Conservation (phyloP, 2,113 vertebrate species). For the Phoxinus phoxinus region DNA sequence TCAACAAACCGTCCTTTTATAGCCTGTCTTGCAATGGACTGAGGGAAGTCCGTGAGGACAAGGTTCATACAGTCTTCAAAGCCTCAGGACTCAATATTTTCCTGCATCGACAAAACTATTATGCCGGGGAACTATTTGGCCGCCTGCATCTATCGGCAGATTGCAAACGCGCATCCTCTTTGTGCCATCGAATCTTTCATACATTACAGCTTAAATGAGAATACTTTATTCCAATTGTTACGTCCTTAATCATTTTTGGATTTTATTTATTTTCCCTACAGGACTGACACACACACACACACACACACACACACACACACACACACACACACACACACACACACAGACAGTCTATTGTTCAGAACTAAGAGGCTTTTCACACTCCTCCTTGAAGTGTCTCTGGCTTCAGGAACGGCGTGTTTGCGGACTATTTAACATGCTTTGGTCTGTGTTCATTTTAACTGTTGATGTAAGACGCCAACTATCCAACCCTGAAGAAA, state of each 20-base stretch:
- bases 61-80: slow-evolving; percentile 13
- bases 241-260: not conserved
- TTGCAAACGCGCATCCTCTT: not conserved
- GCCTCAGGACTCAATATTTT: slow-evolving; percentile 12
- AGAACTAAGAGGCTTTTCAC: slow-evolving; percentile 25
- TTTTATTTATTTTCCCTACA: slow-evolving; percentile 10
- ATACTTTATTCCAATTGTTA: slow-evolving; percentile 29
- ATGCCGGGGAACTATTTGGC: not conserved
- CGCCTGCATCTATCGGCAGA: not conserved
- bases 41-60: not conserved
- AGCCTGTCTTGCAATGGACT: not conserved
- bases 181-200: not conserved
- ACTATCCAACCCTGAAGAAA: slow-evolving; percentile 47
- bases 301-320: not conserved
- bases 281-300: not conserved
- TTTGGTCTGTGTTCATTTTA: slow-evolving; percentile 34
- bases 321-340: not conserved
- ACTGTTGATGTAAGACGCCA: slow-evolving; percentile 46
- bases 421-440: slow-evolving; percentile 49
- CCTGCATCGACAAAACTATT: slow-evolving; percentile 28
- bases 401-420: slow-evolving; percentile 22
- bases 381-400: slow-evolving; percentile 9
- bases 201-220: slow-evolving; percentile 16
- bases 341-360: not conserved
- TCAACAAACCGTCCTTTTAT: slow-evolving; percentile 14